Evolutionary conservation across 2,888 invertebrate species (phyloP), one percentile per base, ranked within the genome.

Genomic region (Furcula furcula): DNA sequence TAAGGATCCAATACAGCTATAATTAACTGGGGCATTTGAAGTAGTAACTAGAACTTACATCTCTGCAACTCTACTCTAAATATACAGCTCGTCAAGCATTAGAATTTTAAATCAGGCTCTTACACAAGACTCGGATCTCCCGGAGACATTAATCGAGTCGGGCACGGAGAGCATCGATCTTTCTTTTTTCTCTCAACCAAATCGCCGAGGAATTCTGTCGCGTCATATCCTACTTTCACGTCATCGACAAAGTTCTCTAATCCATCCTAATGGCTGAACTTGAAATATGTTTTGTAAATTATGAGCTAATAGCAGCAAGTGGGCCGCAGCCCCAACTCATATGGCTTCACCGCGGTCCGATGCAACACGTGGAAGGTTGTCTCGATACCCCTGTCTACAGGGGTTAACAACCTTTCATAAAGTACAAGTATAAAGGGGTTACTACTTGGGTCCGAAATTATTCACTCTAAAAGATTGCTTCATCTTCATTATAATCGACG

Each of bases 241-340:
- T 80, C 78, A 77, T 77, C 71, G 56, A 47, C 54, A 55, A 68
- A 58, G 73, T 75, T 75, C 76, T 75, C 56, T 83, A 82, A 84
- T 76, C 83, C 77, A 55, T 50, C 53, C 75, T 85, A 85, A 86
- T 85, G 78, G 76, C 64, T 61, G 57, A 56, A 65, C 65, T 76
- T 79, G 77, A 83, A 71, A 77, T 76, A 72, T 76, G 73, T 39
- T 55, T 57, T 63, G 67, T 76, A 76, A 78, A 77, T 79, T 72
- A 76, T 28, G 5, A 65, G 55, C 67, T 69, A 73, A 71, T 74
- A 73, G 67, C 34, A 69, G 77, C 82, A 79, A 83, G 79, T 72
- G 68, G 58, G 51, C 36, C n/a, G n/a, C n/a, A n/a, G n/a, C n/a
- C n/a, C n/a, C n/a, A n/a, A n/a, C 42, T 65, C 68, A 66, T 61